Percentiles rank a stretch among this genome's conserved stretches.
These are phyloP conservation scores for Calephelis virginiensis DNA, from an alignment of 1,140 invertebrate genomes.

Conservation along the genomic window DNA sequence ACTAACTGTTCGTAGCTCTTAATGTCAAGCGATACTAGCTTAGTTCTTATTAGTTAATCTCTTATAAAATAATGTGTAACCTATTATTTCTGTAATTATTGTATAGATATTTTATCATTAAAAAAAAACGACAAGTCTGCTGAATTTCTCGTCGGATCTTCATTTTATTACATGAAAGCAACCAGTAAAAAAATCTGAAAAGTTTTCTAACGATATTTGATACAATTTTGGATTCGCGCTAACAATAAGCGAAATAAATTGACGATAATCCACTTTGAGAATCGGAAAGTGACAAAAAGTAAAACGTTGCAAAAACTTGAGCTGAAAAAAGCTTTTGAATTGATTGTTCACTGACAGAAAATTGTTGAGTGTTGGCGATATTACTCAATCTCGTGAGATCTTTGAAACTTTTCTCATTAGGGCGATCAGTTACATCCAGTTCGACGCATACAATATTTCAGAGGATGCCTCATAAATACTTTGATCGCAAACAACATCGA, in stretches of 20 bases:
- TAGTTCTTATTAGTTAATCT: too few relatives aligned
- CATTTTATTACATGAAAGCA: too few relatives aligned
- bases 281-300: conserved; percentile 15
- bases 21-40: too few relatives aligned
- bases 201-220: background rate
- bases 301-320: conserved; percentile 9
- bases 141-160: too few relatives aligned
- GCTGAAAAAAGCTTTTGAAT: conserved; percentile 23
- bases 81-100: too few relatives aligned
- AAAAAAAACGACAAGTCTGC: too few relatives aligned
- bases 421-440: conserved; percentile 16
- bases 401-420: conserved; percentile 26
- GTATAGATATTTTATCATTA: too few relatives aligned
- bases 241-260: conserved; percentile 2
- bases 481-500: conserved; percentile 4
- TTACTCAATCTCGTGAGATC: conserved; percentile 12
- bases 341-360: conserved; percentile 21
- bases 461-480: conserved; percentile 15
- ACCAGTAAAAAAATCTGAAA: too few relatives aligned
- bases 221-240: background rate
- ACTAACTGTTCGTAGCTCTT: too few relatives aligned
- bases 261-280: conserved; percentile 1
- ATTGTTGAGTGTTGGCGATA: conserved; percentile 19
- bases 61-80: too few relatives aligned
- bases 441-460: conserved; percentile 20